Conservation (phyloP, 2,113 vertebrate species). For the Gymnorhina tibicen region DNA sequence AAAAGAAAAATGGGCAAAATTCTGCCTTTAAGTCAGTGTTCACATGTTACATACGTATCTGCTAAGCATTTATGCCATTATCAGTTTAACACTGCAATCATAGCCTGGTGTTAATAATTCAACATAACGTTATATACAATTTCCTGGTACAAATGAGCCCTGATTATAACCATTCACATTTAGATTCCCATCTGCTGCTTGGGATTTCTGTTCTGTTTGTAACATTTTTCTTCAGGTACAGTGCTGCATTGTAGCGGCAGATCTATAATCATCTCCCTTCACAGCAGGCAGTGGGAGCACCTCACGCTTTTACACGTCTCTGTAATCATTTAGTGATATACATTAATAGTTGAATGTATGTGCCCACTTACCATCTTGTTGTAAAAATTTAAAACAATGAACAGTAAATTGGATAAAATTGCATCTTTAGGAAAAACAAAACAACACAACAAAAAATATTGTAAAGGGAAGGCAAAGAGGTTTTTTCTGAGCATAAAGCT, state of each 20-base stretch:
- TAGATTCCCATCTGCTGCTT: background rate
- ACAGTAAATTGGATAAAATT: background rate
- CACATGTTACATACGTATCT: background rate
- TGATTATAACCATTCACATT: background rate
- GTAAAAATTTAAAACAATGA: background rate
- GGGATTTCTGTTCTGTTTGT: background rate
- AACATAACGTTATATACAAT: fast-evolving
- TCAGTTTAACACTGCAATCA: background rate
- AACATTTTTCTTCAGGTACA: background rate
- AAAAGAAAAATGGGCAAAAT: background rate
- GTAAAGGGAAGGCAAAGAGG: background rate
- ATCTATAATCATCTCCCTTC: background rate
- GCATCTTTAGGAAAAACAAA: background rate
- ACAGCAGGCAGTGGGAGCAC: background rate
- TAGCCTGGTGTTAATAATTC: background rate
- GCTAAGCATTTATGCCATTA: background rate
- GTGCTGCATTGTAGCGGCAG: background rate
- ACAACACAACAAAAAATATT: background rate
- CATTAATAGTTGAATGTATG: background rate
- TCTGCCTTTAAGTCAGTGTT: background rate
- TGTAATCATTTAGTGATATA: background rate
- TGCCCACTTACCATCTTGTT: background rate
- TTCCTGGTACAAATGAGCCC: background rate
- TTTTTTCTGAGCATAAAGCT: background rate
- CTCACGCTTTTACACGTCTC: background rate